Evolutionary conservation across 2,797 vertebrate genomes (phyloP).

Genomic region (Psittacula echo): DNA sequence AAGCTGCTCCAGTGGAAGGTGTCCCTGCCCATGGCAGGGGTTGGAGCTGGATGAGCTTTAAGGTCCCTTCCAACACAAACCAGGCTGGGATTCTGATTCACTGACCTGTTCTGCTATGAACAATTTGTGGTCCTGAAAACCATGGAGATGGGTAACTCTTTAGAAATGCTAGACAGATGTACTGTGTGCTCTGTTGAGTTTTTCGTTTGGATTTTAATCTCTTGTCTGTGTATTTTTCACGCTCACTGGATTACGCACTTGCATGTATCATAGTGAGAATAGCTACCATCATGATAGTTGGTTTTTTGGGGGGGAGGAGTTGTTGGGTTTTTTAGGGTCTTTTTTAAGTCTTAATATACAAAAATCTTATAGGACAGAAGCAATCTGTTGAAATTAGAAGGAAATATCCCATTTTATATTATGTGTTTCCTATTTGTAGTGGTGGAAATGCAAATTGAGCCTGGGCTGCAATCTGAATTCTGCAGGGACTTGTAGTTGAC

Average conservation of each 20-base stretch:
- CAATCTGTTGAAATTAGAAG: background rate
- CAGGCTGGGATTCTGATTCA: background rate
- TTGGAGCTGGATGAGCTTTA: background rate
- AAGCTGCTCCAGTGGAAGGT: background rate
- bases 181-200: background rate
- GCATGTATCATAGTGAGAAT: background rate
- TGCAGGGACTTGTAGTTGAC: background rate
- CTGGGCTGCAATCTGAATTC: background rate
- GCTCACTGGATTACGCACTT: background rate
- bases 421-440: background rate
- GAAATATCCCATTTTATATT: background rate
- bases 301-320: background rate
- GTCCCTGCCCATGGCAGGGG: background rate
- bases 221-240: background rate
- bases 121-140: background rate
- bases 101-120: background rate
- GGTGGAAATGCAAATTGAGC: background rate
- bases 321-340: background rate
- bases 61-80: background rate
- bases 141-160: background rate
- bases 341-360: background rate
- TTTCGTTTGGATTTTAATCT: conserved; percentile 20
- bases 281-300: background rate
- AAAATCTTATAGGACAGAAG: background rate
- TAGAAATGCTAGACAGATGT: background rate